A percentile compares a stretch with the other conserved stretches of the same genome.
Conservation (phyloP, 2,113 vertebrate genomes). For the Xiphophorus hellerii region DNA sequence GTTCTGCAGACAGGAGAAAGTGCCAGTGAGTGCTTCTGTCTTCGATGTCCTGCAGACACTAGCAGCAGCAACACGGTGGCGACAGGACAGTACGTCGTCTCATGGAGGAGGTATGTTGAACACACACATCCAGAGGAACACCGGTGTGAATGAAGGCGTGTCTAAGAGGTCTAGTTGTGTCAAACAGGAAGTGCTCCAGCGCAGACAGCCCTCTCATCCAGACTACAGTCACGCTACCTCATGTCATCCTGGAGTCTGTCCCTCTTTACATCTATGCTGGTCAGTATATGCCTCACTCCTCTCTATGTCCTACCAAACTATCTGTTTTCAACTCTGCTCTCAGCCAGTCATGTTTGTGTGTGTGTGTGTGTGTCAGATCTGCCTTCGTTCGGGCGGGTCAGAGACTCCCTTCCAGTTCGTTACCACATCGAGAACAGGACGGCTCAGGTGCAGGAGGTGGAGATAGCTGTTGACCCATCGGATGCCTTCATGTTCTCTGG, state of each 20-base stretch:
- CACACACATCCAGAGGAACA: not conserved
- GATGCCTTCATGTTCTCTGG: slow-evolving; percentile 99
- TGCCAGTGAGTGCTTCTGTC: slow-evolving; percentile 94
- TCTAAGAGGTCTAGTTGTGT: not conserved
- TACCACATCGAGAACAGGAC: slow-evolving; percentile 95
- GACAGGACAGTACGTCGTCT: slow-evolving; percentile 89
- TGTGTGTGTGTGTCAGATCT: slow-evolving; percentile 81
- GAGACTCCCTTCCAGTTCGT: slow-evolving; percentile 92
- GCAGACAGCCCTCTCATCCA: slow-evolving; percentile 83
- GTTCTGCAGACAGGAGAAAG: slow-evolving; percentile 93
- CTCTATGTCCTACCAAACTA: not conserved
- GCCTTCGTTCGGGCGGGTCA: slow-evolving; percentile 91
- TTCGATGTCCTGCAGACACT: slow-evolving; percentile 84
- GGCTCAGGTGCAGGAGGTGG: slow-evolving; percentile 91
- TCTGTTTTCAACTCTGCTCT: not conserved
- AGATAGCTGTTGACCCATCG: slow-evolving; percentile 94
- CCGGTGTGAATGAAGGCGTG: not conserved
- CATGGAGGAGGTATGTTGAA: slow-evolving; percentile 88
- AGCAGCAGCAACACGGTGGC: slow-evolving; percentile 84
- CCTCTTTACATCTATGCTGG: slow-evolving; percentile 94
- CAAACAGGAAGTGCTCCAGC: slow-evolving; percentile 82
- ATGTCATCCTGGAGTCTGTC: slow-evolving; percentile 89
- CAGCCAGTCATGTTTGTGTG: not conserved
- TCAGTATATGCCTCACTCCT: slow-evolving; percentile 59
- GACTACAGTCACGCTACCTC: slow-evolving; percentile 88